These are phyloP conservation scores for Oophaga sylvatica DNA, from an alignment of 2,797 vertebrate genomes.

Conservation along the genomic window DNA sequence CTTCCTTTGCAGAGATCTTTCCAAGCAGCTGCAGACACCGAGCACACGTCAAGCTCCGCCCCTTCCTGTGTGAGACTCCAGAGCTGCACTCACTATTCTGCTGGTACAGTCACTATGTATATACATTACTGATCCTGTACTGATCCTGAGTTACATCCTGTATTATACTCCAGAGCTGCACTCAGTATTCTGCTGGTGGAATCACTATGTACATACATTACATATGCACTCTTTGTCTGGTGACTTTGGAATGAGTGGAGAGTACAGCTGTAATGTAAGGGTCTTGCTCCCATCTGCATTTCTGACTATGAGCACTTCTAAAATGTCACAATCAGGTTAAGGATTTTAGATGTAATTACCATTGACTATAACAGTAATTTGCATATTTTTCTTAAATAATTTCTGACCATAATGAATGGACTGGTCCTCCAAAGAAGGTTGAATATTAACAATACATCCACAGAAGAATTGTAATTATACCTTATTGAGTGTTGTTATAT, in stretches of 20 bases:
- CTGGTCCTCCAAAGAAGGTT: slow-evolving; percentile 7
- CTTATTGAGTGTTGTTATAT: background rate
- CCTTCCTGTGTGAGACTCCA: too few species aligned
- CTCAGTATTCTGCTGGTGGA: too few species aligned
- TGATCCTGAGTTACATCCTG: too few species aligned
- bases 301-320: background rate
- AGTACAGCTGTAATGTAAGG: slow-evolving; percentile 11
- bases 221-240: background rate
- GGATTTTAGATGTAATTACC: slow-evolving; percentile 42
- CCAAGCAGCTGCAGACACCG: too few species aligned
- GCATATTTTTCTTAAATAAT: slow-evolving; percentile 31
- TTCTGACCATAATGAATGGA: slow-evolving; percentile 8
- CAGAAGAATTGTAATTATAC: background rate
- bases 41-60: too few species aligned
- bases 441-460: background rate
- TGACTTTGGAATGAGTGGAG: background rate
- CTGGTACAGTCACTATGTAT: too few species aligned
- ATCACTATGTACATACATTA: too few species aligned
- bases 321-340: slow-evolving; percentile 1
- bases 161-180: too few species aligned
- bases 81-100: too few species aligned
- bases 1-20: too few species aligned
- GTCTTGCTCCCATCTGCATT: background rate
- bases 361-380: slow-evolving; percentile 34
- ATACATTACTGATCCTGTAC: too few species aligned